These are phyloP conservation scores for Drosophila murphyi DNA, from an alignment of 1,140 invertebrate species.

Conservation along the genomic window DNA sequence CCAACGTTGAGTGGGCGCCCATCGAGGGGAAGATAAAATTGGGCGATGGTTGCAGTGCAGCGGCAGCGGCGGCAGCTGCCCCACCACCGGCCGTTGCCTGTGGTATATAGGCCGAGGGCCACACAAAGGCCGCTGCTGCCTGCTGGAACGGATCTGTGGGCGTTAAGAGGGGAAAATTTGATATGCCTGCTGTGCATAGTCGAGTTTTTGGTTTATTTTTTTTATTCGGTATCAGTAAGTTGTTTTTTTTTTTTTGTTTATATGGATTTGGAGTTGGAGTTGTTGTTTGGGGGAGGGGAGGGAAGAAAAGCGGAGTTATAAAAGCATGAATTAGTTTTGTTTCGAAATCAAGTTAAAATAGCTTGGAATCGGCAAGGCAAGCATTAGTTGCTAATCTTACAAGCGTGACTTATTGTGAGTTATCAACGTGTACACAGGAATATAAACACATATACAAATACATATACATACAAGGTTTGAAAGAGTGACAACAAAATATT, in stretches of 20 bases:
- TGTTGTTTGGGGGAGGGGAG: constrained; percentile 7
- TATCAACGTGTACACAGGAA: neutral
- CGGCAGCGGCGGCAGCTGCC: constrained; percentile 86
- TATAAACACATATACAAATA: neutral
- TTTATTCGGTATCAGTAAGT: neutral
- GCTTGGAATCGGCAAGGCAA: constrained; percentile 32
- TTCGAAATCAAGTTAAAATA: constrained; percentile 64
- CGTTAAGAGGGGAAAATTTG: constrained; percentile 83
- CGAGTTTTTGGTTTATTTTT: constrained; percentile 30
- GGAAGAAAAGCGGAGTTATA: constrained; percentile 77
- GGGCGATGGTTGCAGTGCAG: constrained; percentile 87
- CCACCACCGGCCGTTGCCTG: constrained; percentile 86
- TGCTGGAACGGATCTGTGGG: constrained; percentile 90
- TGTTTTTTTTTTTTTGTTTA: constrained; percentile 28
- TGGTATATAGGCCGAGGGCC: constrained; percentile 78
- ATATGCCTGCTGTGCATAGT: constrained; percentile 77
- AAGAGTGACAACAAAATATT: too few relatives aligned
- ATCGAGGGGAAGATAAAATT: constrained; percentile 83
- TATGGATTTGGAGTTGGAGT: constrained; percentile 23
- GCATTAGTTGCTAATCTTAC: constrained; percentile 32
- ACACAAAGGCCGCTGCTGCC: constrained; percentile 86
- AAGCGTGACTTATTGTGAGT: constrained; percentile 1
- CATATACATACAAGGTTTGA: neutral
- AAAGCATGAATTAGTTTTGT: constrained; percentile 82
- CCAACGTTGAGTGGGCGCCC: constrained; percentile 68